phyloP scores from a whole-genome alignment of 1,140 invertebrate species.

The Panulirus ornatus region DNA sequence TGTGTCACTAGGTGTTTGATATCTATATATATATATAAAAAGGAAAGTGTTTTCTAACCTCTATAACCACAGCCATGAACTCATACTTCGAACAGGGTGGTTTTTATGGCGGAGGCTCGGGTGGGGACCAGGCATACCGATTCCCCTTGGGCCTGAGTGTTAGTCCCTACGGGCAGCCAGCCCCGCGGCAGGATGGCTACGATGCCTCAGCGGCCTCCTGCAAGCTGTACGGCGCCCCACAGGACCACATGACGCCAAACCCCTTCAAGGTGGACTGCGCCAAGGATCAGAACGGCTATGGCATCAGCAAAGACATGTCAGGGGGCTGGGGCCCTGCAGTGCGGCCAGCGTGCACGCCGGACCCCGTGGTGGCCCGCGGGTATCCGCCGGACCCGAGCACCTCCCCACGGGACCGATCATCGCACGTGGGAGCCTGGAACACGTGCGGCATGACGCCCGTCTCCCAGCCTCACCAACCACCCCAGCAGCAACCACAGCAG shows the following conservation, averaged over 20 bases:
- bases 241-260: constrained; percentile 82
- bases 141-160: constrained; percentile 89
- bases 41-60: constrained; percentile 67
- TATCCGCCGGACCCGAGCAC: constrained; percentile 75
- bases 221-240: constrained; percentile 89
- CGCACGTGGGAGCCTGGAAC: constrained; percentile 87
- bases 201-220: constrained; percentile 85
- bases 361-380: constrained; percentile 78
- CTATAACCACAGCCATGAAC: constrained; percentile 85
- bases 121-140: constrained; percentile 84
- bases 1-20: constrained; percentile 72
- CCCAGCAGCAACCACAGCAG: constrained; percentile 89
- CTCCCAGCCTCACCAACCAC: constrained; percentile 78
- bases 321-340: constrained; percentile 73
- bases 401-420: constrained; percentile 81
- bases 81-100: constrained; percentile 96
- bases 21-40: no score
- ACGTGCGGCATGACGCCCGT: constrained; percentile 86
- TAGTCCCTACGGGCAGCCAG: constrained; percentile 87
- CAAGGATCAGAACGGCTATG: constrained; percentile 77
- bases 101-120: constrained; percentile 91
- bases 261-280: constrained; percentile 79
- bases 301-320: constrained; percentile 75
- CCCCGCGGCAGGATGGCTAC: constrained; percentile 85
- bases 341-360: constrained; percentile 74